Conservation (phyloP, 53 echinoderm and acorn worm species). For the Paracentrotus lividus region DNA sequence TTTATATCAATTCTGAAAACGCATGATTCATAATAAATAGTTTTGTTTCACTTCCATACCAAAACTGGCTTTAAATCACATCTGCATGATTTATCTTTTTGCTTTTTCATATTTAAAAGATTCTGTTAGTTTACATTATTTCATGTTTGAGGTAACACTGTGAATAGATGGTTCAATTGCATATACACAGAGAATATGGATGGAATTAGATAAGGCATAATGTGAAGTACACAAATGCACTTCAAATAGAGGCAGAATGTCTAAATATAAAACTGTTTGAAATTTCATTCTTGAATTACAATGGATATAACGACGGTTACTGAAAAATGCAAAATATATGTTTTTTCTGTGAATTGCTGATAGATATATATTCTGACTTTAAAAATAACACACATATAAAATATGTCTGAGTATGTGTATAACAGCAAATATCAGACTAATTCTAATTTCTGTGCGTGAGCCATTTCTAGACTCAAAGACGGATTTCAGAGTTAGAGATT, state of each 20-base stretch:
- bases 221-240: background rate
- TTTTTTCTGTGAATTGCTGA: background rate
- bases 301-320: background rate
- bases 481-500: background rate
- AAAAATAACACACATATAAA: background rate
- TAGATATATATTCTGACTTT: background rate
- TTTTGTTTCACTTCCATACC: background rate
- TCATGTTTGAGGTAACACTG: slow-evolving; percentile 3
- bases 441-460: background rate
- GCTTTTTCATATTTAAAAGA: background rate
- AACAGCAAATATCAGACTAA: background rate
- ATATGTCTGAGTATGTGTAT: background rate
- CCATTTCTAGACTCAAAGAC: background rate
- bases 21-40: background rate
- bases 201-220: slow-evolving; percentile 32
- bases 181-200: slow-evolving; percentile 29
- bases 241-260: background rate
- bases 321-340: background rate
- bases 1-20: background rate
- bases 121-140: background rate
- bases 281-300: background rate
- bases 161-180: background rate
- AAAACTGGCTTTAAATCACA: background rate
- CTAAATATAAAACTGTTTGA: background rate
- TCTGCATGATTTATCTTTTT: background rate